These are phyloP conservation scores for Noctilio leporinus DNA, from an alignment of 2,113 vertebrate species.

Conservation along the genomic window DNA sequence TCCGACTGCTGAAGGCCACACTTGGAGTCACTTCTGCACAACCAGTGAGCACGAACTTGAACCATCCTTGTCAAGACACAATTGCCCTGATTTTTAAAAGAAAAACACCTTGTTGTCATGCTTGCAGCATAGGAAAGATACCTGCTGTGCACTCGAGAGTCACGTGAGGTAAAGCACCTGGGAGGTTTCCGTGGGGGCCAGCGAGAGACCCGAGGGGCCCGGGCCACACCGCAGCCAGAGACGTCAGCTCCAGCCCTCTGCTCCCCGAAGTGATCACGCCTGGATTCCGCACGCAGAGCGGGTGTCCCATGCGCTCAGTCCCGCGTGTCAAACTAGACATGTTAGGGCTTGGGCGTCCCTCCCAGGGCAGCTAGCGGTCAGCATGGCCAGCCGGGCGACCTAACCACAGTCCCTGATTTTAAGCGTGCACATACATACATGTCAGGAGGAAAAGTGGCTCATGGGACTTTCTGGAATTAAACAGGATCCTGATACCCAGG, in stretches of 20 bases:
- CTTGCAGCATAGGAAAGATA: too few relatives aligned
- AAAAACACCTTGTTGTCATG: not conserved
- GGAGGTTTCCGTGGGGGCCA: not conserved
- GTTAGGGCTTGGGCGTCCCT: not conserved
- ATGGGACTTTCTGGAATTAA: not conserved
- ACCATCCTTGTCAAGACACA: not conserved
- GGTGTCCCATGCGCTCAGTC: not conserved
- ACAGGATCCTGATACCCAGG: not conserved
- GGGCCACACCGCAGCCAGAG: not conserved
- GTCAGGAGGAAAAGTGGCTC: not conserved
- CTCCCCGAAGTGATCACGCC: not conserved
- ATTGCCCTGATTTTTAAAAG: not conserved
- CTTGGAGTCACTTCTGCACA: not conserved
- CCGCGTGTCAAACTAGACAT: not conserved
- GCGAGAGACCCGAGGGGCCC: not conserved
- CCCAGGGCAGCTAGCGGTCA: fast-evolving
- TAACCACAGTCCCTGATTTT: not conserved
- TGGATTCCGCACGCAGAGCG: not conserved
- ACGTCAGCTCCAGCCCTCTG: fast-evolving
- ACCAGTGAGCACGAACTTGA: not conserved
- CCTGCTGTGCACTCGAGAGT: not conserved
- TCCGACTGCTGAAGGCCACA: not conserved
- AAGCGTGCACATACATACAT: not conserved
- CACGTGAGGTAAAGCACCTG: not conserved
- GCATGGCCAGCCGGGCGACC: not conserved